Base-by-base conservation (phyloP, 2,113 vertebrate genomes). In the Tyto alba region DNA sequence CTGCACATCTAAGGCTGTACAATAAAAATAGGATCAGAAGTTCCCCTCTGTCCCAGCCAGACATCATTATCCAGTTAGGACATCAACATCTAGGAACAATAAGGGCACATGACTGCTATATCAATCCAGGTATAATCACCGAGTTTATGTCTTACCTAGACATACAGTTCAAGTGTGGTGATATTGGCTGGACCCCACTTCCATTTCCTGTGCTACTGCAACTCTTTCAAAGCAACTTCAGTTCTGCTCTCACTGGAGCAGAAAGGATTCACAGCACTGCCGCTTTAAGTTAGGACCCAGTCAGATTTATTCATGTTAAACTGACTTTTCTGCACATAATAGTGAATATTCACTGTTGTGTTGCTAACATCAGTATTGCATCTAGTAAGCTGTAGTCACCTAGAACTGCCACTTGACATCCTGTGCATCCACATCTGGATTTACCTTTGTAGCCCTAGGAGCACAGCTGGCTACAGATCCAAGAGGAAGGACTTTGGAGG, bases 401-500 rank as follows among this genome's bases (percentile, higher is more conserved):
- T 80, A 59, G 43, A 76, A 68, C 36, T 71, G 40, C 69, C 21
- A 38, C 47, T 50, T 32, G 16, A 40, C 41, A 38, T 50, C 23
- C 53, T 76, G 16, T 41, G 48, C 59, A 45, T 43, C 36, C 53
- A 23, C n/a, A 20, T 23, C 27, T 89, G 40, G 57, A n/a, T 85
- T 62, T 82, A 41, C 41, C 48, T 63, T 53, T 27, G 32, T 47
- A 55, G 72, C 90, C 96, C 34, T 34, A 41, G 43, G 19, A 52
- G 36, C 38, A 88, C 64, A 68, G 81, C 90, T 91, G 62, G 90
- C 97, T 98, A 97, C 97, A 96, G 88, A 94, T 98, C 93, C 50
- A 97, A 98, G 93, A 97, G 96, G 40, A 98, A 98, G 8, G 96
- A 98, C 56, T 93, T 97, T 64, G 62, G 96, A 78, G 98, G 98